Percentiles rank a stretch among this genome's conserved stretches.
Conservation (phyloP, 2,888 invertebrate genomes). For the Malthinus flaveolus region DNA sequence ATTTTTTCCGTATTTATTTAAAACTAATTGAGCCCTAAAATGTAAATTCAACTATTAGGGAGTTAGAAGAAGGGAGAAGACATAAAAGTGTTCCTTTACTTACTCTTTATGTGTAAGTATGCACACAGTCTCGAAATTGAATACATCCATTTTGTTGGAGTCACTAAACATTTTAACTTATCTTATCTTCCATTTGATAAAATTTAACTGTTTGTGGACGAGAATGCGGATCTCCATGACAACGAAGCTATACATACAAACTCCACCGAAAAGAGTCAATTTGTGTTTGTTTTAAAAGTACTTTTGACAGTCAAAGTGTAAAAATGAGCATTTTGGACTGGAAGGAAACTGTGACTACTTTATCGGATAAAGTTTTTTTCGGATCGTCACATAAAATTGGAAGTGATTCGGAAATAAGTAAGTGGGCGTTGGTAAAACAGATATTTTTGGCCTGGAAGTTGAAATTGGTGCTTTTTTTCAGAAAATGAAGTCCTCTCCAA, state of each 20-base stretch:
- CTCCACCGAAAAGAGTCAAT: too few species aligned
- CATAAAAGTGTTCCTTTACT: too few species aligned
- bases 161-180: not conserved
- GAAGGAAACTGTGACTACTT: constrained; percentile 53
- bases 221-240: not conserved
- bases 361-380: constrained; percentile 58
- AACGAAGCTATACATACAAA: not conserved
- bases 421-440: too few species aligned
- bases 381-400: constrained; percentile 50
- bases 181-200: not conserved
- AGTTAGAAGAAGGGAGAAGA: too few species aligned
- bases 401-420: constrained; percentile 41
- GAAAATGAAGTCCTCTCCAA: constrained; percentile 64
- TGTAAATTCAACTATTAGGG: not conserved
- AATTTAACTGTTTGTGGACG: not conserved
- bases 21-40: not conserved
- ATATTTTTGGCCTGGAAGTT: not conserved
- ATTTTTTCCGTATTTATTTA: not conserved
- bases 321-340: constrained; percentile 40
- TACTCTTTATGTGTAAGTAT: too few species aligned
- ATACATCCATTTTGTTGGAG: too few species aligned
- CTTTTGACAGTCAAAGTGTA: not conserved
- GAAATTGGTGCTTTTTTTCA: constrained; percentile 42
- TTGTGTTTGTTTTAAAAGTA: too few species aligned
- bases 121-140: too few species aligned